Percentiles rank a stretch among this genome's conserved stretches.
Evolutionary conservation across 2,113 vertebrate genomes (phyloP).

Genomic region (Recurvirostra avosetta): DNA sequence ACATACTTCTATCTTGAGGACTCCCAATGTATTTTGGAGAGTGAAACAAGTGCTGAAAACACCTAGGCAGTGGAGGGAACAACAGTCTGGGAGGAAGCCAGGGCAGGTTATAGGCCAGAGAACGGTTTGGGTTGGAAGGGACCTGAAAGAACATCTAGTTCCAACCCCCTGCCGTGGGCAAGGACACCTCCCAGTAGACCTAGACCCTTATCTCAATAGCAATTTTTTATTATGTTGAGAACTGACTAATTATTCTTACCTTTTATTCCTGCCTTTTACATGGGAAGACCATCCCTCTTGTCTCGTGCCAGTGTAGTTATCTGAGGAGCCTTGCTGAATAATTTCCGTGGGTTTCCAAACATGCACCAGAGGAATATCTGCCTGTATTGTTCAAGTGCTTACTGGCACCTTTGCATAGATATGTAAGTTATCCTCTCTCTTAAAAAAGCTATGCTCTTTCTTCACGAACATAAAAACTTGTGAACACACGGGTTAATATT

Average conservation of each 20-base stretch:
- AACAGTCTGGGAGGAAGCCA: background rate
- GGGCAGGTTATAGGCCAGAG: background rate
- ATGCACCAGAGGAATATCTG: background rate
- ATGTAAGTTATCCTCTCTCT: background rate
- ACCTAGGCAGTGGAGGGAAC: background rate
- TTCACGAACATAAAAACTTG: background rate
- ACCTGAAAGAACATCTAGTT: too few relatives aligned
- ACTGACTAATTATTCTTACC: background rate
- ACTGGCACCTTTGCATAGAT: background rate
- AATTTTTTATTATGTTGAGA: background rate
- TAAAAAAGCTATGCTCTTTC: background rate
- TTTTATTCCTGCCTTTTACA: background rate
- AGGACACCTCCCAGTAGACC: too few relatives aligned
- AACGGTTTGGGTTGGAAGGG: too few relatives aligned
- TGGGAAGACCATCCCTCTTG: background rate
- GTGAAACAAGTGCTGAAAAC: background rate
- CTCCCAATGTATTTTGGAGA: background rate
- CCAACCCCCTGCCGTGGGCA: too few relatives aligned
- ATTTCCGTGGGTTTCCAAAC: background rate
- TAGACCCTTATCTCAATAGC: background rate
- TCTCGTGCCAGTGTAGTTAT: background rate
- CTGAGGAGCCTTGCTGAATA: background rate
- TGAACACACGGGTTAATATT: background rate
- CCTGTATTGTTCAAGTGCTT: background rate
- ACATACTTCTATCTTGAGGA: background rate